phyloP scores from a whole-genome alignment of 2,797 vertebrate species.

The Coracias cyanogaster region DNA sequence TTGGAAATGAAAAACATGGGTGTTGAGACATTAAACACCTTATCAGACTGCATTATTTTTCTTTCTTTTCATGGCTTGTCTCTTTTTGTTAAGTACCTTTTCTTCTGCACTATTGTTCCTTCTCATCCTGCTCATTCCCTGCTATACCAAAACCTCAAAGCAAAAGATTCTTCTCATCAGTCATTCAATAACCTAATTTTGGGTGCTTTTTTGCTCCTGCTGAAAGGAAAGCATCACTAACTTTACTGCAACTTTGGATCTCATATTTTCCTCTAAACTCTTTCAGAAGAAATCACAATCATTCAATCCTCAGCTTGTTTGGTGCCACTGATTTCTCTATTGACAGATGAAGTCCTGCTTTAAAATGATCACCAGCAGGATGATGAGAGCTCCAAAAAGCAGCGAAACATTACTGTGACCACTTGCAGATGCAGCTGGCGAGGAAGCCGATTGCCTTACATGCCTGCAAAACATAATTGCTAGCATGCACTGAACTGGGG shows the following conservation, averaged over 20 bases:
- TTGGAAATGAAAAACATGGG: background rate
- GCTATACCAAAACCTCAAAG: background rate
- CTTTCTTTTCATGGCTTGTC: background rate
- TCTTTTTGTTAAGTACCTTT: background rate
- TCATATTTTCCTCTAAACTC: background rate
- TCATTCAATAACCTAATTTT: background rate
- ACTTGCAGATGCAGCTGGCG: background rate
- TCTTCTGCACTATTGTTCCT: background rate
- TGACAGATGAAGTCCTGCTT: background rate
- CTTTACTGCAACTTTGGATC: background rate
- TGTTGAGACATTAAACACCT: background rate
- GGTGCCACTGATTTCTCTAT: background rate
- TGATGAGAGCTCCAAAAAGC: background rate
- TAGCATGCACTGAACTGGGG: fast-evolving
- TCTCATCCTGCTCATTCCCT: background rate
- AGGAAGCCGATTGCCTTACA: background rate
- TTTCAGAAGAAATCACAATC: background rate
- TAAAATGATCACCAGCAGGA: fast-evolving
- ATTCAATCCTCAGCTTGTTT: background rate
- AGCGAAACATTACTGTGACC: background rate
- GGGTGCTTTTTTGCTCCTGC: background rate
- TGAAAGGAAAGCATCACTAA: background rate
- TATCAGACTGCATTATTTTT: background rate
- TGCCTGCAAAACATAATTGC: background rate
- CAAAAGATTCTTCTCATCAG: background rate